Evolutionary conservation across 2,888 invertebrate genomes (phyloP), one percentile per base, ranked within the genome.

Genomic region (Panopea generosa): DNA sequence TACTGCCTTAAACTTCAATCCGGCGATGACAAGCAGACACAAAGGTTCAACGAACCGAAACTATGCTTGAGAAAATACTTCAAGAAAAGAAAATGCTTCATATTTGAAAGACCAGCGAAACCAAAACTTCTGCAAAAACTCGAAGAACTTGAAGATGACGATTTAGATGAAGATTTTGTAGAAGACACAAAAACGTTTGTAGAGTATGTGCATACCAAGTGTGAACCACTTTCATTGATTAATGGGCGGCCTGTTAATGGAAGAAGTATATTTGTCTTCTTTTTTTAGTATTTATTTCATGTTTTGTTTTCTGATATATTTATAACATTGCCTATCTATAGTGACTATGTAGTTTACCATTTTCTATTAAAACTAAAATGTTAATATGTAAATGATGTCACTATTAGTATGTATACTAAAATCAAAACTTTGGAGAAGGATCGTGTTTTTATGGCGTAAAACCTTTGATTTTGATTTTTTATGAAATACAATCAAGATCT

Each of bases 11-110:
- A 18, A 26, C 20, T 33, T 14, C 47, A 38, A 2, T 2, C n/a
- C 4, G 59, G 38, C 6, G 16, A 26, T 4, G 27, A 14, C 4
- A 27, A 20, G 18, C 26, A 40, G 2, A 43, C 47, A n/a, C 45
- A 45, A 2, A 67, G 27, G 18, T 66, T 40, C 22, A 67, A 67
- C 26, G 27, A 43, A 16, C 67, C 67, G 6, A 24, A 49, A 7
- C 29, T 29, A 14, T 66, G 66, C 20, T 57, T 66, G 22, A 40
- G 53, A 26, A 57, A 52, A 24, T 67, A 59, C 27, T 67, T 67
- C 26, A 67, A 29, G 26, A 27, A 49, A 7, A n/a, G n/a, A n/a
- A n/a, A n/a, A n/a, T n/a, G n/a, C n/a, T n/a, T n/a, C n/a, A n/a
- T n/a, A n/a, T n/a, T 67, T 24, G 67, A 47, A 22, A 18, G 59